Conservation (phyloP, 2,888 invertebrate species). For the Brenthis hecate region DNA sequence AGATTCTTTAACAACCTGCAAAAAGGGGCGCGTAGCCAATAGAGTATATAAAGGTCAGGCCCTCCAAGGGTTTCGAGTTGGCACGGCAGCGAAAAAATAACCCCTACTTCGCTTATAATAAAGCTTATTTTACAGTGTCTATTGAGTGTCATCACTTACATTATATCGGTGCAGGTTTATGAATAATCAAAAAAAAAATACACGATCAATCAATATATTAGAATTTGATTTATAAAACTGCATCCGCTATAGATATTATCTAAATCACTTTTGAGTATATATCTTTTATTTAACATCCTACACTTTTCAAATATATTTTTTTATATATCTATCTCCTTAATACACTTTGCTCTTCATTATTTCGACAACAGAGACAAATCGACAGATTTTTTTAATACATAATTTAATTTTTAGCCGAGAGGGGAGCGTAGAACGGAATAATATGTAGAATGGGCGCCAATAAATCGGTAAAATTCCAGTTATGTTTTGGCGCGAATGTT, state of each 20-base stretch:
- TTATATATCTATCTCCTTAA: not conserved
- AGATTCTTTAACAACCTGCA: constrained; percentile 96
- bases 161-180: constrained; percentile 65
- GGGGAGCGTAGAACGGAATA: constrained; percentile 77
- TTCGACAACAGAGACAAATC: not conserved
- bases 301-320: constrained; percentile 16
- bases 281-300: constrained; percentile 18
- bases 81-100: constrained; percentile 69
- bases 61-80: constrained; percentile 60
- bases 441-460: constrained; percentile 64
- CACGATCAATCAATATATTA: not conserved
- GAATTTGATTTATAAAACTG: constrained; percentile 32
- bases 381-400: constrained; percentile 43
- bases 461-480: constrained; percentile 69
- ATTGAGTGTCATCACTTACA: constrained; percentile 65
- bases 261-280: constrained; percentile 26
- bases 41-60: constrained; percentile 73
- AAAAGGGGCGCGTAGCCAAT: constrained; percentile 94
- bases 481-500: constrained; percentile 61
- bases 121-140: constrained; percentile 65
- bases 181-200: not conserved
- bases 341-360: constrained; percentile 12
- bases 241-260: constrained; percentile 22
- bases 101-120: constrained; percentile 72
- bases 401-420: constrained; percentile 80